phyloP scores from a whole-genome alignment of 2,888 invertebrate species.

The Sarcophaga carnaria region DNA sequence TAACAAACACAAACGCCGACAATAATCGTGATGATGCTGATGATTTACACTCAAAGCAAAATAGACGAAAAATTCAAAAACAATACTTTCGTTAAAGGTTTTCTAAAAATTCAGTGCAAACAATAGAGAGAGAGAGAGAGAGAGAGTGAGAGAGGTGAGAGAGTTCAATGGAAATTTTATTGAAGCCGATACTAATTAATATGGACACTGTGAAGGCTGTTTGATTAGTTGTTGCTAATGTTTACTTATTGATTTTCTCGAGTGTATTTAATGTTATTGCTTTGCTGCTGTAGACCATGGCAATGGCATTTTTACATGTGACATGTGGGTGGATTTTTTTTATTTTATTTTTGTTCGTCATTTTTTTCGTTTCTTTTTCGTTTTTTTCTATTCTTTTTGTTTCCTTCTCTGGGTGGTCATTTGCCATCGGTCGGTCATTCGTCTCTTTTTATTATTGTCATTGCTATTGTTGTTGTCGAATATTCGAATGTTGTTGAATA shows the following conservation, averaged over 20 bases:
- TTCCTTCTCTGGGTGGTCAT: slow-evolving; percentile 41
- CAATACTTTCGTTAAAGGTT: too few species aligned
- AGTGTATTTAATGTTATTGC: slow-evolving; percentile 41
- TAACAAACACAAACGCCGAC: not conserved
- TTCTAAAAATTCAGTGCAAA: too few species aligned
- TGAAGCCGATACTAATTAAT: too few species aligned
- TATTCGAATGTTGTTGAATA: slow-evolving; percentile 20
- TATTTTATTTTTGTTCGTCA: not conserved
- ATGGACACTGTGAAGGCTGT: too few species aligned
- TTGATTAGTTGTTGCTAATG: too few species aligned
- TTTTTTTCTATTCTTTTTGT: not conserved
- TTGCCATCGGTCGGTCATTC: slow-evolving; percentile 50
- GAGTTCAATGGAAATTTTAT: too few species aligned
- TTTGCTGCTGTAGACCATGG: slow-evolving; percentile 52
- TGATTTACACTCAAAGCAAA: slow-evolving; percentile 2
- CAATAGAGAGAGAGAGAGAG: too few species aligned
- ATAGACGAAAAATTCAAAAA: too few species aligned
- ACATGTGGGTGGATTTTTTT: slow-evolving; percentile 44
- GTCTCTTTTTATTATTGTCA: slow-evolving; percentile 16
- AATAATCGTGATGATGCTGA: slow-evolving; percentile 10
- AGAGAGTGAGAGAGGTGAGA: too few species aligned
- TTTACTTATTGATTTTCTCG: slow-evolving; percentile 1
- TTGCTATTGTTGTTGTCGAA: not conserved
- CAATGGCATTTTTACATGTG: slow-evolving; percentile 64
- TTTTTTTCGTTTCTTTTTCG: not conserved